Conservation (phyloP, 2,797 vertebrate species). For the Eurystomus glaucurus region DNA sequence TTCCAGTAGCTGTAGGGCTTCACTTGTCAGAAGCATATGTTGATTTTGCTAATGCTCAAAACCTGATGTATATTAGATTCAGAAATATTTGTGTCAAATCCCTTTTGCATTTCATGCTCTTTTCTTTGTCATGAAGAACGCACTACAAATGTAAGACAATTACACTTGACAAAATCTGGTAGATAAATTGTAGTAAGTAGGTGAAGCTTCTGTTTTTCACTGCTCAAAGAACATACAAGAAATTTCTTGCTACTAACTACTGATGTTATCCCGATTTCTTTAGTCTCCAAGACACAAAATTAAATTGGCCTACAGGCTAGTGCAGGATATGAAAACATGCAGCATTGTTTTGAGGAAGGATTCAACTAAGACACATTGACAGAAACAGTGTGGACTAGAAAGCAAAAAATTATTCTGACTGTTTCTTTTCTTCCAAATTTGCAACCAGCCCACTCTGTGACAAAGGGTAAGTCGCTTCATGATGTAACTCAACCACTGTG, state of each 20-base stretch:
- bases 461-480: not conserved
- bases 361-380: not conserved
- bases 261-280: not conserved
- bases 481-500: not conserved
- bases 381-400: not conserved
- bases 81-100: not conserved
- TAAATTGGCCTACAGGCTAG: not conserved
- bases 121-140: conserved; percentile 1
- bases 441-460: not conserved
- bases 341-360: not conserved
- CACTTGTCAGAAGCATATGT: conserved; percentile 40
- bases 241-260: not conserved
- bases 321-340: not conserved
- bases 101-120: conserved; percentile 9
- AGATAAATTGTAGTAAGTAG: not conserved
- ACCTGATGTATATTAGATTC: not conserved
- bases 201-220: not conserved
- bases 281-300: not conserved
- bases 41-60: not conserved
- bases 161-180: not conserved
- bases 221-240: not conserved
- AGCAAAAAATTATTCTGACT: not conserved
- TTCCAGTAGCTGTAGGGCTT: conserved; percentile 17
- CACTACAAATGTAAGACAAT: not conserved
- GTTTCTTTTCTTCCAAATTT: not conserved